Evolutionary conservation across 1,140 invertebrate species (phyloP), one percentile per base, ranked within the genome.

Genomic region (Mya arenaria): DNA sequence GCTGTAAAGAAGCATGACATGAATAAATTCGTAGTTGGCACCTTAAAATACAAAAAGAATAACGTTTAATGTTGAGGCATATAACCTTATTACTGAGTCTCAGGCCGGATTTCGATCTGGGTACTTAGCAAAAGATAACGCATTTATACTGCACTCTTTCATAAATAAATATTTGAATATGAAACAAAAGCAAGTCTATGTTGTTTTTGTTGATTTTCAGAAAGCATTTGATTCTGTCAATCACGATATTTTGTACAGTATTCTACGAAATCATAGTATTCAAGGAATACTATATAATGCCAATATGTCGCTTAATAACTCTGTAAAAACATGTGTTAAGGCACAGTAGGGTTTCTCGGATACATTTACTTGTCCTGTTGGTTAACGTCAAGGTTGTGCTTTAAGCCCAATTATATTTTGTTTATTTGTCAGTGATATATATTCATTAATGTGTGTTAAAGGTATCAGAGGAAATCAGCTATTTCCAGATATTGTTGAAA

Each of bases 211-310:
- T 52, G 79, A 82, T 63, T 82, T 82, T 30, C 34, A 71, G 25
- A 82, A 82, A 34, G 79, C 68, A 13, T 82, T 60, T 39, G 79
- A 82, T 28, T 63, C 52, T 30, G 34, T 82, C 30, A 30, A 81
- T 44, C 23, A 58, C 39, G 3, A 28, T 23, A 62, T 73, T 4
- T 39, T 82, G n/a, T 39, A 37, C 25, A 30, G 63, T 23, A n/a
- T 62, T n/a, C 36, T 82, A 25, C 13, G 32, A 4, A 65, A 62
- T n/a, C 34, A 44, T 52, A 30, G 32, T 34, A 65, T 82, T 23
- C 28, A 34, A 19, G 69, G 79, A 30, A 73, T 32, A 1, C 52
- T 82, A 37, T 48, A 48, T 34, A 34, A 37, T n/a, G 39, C 41
- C 15, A 62, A 73, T 6, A 63, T 39, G 19, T 25, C 52, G 30